Conservation (phyloP, 2,888 invertebrate species). For the Colostygia pectinataria region DNA sequence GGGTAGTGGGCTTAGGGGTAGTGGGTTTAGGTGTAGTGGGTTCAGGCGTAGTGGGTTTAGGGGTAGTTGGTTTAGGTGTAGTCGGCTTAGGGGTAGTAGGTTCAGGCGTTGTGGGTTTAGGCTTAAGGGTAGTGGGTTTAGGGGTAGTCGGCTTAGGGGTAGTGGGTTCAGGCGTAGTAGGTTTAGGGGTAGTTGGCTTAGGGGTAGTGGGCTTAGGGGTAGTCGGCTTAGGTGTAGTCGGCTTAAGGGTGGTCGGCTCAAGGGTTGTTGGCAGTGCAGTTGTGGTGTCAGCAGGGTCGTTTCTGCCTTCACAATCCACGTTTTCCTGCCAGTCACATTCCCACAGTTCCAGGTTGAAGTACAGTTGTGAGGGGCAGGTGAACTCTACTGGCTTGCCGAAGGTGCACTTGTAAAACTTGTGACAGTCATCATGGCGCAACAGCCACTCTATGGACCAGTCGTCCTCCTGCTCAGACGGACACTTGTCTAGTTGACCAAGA, state of each 20-base stretch:
- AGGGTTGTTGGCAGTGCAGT: slow-evolving; percentile 5
- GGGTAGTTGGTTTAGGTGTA: slow-evolving; percentile 16
- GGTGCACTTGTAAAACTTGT: slow-evolving; percentile 86
- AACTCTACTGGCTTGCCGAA: slow-evolving; percentile 83
- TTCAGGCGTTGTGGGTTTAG: slow-evolving; percentile 1
- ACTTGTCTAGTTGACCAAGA: slow-evolving; percentile 44
- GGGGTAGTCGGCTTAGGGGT: slow-evolving; percentile 35
- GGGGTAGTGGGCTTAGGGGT: slow-evolving; percentile 25
- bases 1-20: slow-evolving; percentile 10
- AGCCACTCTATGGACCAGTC: slow-evolving; percentile 74
- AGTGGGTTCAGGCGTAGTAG: slow-evolving; percentile 5
- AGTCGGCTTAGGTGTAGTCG: slow-evolving; percentile 16
- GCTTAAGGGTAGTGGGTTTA: neutral
- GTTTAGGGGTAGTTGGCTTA: slow-evolving; percentile 7
- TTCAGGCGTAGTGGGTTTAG: slow-evolving; percentile 8
- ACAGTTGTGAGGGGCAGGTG: slow-evolving; percentile 79
- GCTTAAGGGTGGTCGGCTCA: slow-evolving; percentile 2
- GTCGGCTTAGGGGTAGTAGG: slow-evolving; percentile 6
- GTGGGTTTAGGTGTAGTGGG: slow-evolving; percentile 32
- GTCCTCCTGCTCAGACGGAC: slow-evolving; percentile 56
- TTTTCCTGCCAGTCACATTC: slow-evolving; percentile 85
- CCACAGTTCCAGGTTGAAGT: slow-evolving; percentile 78
- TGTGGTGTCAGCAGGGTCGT: slow-evolving; percentile 43
- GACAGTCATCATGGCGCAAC: slow-evolving; percentile 81
- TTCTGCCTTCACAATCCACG: slow-evolving; percentile 81